Percentiles rank a stretch among this genome's conserved stretches.
These are phyloP conservation scores for Desmophyllum pertusum DNA, from an alignment of 92 coral and sea anemone species.

Conservation along the genomic window DNA sequence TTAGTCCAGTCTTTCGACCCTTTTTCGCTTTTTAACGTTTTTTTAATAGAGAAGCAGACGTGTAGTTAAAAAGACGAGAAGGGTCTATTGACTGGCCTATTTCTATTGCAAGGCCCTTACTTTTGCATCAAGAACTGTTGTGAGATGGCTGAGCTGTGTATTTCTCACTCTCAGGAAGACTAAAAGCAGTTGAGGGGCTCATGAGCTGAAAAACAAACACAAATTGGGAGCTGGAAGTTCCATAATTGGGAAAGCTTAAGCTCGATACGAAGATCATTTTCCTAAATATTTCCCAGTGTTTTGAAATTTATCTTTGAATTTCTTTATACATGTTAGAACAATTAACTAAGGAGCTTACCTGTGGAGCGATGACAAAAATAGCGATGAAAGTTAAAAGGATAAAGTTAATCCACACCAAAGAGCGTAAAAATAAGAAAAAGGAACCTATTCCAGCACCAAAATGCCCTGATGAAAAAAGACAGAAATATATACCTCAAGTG, in stretches of 20 bases:
- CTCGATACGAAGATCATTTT: no score
- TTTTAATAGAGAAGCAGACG: neutral
- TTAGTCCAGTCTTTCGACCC: neutral
- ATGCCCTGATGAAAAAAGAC: constrained; percentile 52
- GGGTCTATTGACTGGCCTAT: neutral
- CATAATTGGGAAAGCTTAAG: no score
- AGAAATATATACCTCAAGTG: no score
- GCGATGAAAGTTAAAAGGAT: constrained; percentile 59
- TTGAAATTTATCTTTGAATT: no score
- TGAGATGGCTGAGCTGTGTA: constrained; percentile 56
- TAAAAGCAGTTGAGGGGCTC: constrained; percentile 66
- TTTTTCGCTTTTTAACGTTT: neutral
- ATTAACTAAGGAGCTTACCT: constrained; percentile 49
- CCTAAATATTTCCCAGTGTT: no score
- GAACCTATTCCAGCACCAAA: constrained; percentile 82
- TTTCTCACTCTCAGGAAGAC: constrained; percentile 51
- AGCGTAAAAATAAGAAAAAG: constrained; percentile 72
- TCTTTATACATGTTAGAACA: no score
- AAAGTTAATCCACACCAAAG: constrained; percentile 70
- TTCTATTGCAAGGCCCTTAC: constrained; percentile 14
- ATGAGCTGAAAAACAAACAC: constrained; percentile 37
- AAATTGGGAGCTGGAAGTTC: neutral
- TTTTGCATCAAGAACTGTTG: constrained; percentile 65
- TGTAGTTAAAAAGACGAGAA: neutral
- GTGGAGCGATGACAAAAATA: constrained; percentile 64